Base-by-base conservation (phyloP, 64 coral and sea anemone genomes). In the Anthopleura sola region DNA sequence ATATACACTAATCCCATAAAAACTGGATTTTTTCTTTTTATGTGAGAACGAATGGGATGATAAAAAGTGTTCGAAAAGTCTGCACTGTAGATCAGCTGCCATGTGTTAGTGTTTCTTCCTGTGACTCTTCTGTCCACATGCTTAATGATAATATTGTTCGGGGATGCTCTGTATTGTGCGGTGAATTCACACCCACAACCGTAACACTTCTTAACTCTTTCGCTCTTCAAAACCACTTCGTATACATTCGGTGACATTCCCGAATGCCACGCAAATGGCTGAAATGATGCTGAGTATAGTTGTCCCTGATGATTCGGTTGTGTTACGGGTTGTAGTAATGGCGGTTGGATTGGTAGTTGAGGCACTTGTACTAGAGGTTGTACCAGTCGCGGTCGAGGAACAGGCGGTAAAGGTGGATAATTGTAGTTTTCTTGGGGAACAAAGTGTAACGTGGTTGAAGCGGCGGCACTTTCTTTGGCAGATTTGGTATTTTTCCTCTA, bases 91-190 rank as follows among this genome's bases (percentile, higher is more conserved):
- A 48, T 49, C 38, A 77, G 50, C 38, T 26, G 39, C 1, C 85
- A 66, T 11, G 85, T 86, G 17, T 49, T 44, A 6, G 51, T 24
- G 49, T 76, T 71, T 54, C 85, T 34, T 39, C 68, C 15, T 38
- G 50, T 68, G 28, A 86, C 62, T 47, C 85, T 53, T 53, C 68
- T 12, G 58, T 86, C 85, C 6, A 68, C 4, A 86, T 86, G 85
- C 19, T 39, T 75, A 31, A 77, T 46, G 8, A 75, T 23, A 54
- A 86, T 31, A 28, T 76, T 86, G 32, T 86, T 9, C n/a, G n/a
- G 3, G 66, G 51, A 24, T 34, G 14, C 23, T 20, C 9, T 38
- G 40, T 86, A 74, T 16, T 8, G 47, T 23, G 60, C 6, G 15
- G 60, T n/a, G 17, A 74, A 71, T 15, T 86, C 84, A 1, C 55